phyloP scores from a whole-genome alignment of 2,797 vertebrate genomes.

The Rhodeus uyekii region DNA sequence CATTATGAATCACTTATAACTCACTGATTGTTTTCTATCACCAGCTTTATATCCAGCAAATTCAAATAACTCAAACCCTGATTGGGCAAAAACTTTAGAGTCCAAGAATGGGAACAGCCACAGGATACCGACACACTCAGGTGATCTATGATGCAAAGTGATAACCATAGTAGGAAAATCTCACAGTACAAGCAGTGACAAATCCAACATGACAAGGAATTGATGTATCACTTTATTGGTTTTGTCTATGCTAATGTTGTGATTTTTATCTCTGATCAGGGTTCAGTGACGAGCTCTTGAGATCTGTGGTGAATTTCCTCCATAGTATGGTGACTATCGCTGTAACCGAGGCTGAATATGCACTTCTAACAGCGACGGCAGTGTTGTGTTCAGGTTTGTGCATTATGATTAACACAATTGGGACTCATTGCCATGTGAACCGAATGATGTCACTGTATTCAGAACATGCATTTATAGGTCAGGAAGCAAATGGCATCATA shows the following conservation, averaged over 20 bases:
- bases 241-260: not conserved
- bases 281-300: slow-evolving; percentile 83
- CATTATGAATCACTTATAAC: not conserved
- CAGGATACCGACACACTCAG: slow-evolving; percentile 62
- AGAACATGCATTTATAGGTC: not conserved
- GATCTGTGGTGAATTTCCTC: slow-evolving; percentile 88
- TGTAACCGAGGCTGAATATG: slow-evolving; percentile 86
- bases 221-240: not conserved
- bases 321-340: slow-evolving; percentile 88
- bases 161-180: not conserved
- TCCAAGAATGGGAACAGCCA: slow-evolving; percentile 66
- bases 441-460: not conserved
- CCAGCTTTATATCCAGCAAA: slow-evolving; percentile 70
- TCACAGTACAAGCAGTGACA: not conserved
- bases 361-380: slow-evolving; percentile 86
- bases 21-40: slow-evolving; percentile 19
- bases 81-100: slow-evolving; percentile 68
- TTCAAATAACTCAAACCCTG: slow-evolving; percentile 60
- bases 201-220: not conserved
- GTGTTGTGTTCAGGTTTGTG: slow-evolving; percentile 91
- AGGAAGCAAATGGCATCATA: not conserved
- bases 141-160: slow-evolving; percentile 47
- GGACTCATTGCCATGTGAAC: not conserved
- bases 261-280: slow-evolving; percentile 67
- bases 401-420: not conserved